Evolutionary conservation across 2,113 vertebrate genomes (phyloP).

Genomic region (Pithys albifrons): DNA sequence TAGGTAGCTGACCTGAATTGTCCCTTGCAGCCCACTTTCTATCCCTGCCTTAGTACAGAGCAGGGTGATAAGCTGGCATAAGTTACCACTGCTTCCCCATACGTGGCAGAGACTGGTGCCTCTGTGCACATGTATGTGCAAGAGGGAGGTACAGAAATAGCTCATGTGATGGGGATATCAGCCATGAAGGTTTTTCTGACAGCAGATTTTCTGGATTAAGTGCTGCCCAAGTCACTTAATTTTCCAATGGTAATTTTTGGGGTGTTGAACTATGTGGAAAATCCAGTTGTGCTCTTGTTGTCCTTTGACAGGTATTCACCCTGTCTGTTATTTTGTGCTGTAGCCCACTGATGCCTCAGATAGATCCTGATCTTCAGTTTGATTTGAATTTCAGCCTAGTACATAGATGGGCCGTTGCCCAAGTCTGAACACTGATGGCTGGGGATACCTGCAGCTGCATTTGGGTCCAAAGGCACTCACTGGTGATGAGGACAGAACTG

Average conservation of each 20-base stretch:
- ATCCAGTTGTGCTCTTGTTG: background rate
- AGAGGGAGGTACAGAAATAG: background rate
- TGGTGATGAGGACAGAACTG: background rate
- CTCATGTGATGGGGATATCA: background rate
- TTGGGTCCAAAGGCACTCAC: background rate
- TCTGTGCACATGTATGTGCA: rapidly evolving
- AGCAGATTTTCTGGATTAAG: background rate
- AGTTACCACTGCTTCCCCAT: rapidly evolving
- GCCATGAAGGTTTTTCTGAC: background rate
- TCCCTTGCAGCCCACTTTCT: too few species aligned
- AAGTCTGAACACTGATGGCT: rapidly evolving
- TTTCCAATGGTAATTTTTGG: background rate
- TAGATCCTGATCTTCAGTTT: background rate
- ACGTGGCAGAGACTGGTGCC: rapidly evolving
- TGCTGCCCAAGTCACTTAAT: background rate
- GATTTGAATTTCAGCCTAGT: background rate
- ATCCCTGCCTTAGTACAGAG: background rate
- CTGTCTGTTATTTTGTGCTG: background rate
- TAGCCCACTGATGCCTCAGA: background rate
- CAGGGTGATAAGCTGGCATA: background rate
- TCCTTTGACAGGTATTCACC: background rate
- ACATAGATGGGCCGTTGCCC: background rate
- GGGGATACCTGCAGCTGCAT: background rate
- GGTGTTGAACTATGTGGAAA: background rate
- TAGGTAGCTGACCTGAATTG: background rate